Evolutionary conservation across 2,888 invertebrate species (phyloP), one percentile per base, ranked within the genome.

Genomic region (Laothoe populi): DNA sequence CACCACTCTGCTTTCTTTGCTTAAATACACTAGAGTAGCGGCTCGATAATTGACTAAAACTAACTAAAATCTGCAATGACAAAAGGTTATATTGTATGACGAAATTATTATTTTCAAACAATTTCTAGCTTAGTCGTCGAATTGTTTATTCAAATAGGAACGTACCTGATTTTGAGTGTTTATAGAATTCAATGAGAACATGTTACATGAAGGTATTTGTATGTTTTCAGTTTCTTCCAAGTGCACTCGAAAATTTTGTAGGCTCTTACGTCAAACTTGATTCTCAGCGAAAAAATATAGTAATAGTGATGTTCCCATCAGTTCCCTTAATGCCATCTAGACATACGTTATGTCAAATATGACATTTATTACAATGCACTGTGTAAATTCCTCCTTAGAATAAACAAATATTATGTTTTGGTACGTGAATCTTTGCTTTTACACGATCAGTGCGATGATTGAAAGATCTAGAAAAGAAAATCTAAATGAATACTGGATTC

Each of bases 231-330:
- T 82, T 79, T 82, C 79, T 73, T 80, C 80, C 84, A 81, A 88
- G 88, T 89, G 89, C 88, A 92, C 92, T 91, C 87, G 88, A 90
- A 91, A 92, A 92, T 92, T 92, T 92, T 91, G 92, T 90, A 89
- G 87, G 88, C 86, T 86, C 83, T 88, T 87, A 89, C 85, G 92
- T 92, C 91, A 92, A 89, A 86, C 78, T 79, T 77, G 78, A 77
- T 81, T 82, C 86, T 70, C 73, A 38, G 49, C 75, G 75, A 63
- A 64, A 61, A 66, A 65, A 64, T 57, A 63, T 13, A 35, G 16
- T 7, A 26, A 40, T 63, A 63, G 63, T 57, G 61, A 48, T 62
- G 63, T 59, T 8, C 31, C 46, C n/a, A n/a, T n/a, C n/a, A n/a
- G n/a, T n/a, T n/a, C n/a, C n/a, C n/a, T n/a, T n/a, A n/a, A n/a